These are phyloP conservation scores for Plagodis dolabraria DNA, from an alignment of 2,888 invertebrate genomes.

Conservation along the genomic window DNA sequence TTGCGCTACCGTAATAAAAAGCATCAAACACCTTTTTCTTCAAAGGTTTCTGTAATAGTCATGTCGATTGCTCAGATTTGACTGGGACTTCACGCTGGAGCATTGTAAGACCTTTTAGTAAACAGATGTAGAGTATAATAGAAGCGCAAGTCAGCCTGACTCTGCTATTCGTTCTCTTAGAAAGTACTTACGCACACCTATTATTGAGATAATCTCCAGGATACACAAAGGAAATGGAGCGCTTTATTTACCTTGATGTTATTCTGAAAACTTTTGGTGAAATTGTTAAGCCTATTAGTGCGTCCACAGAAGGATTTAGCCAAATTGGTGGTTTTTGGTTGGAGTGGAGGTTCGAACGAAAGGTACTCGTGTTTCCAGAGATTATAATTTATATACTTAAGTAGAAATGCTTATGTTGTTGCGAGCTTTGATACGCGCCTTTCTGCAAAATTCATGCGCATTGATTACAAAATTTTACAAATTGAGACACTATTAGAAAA, in stretches of 20 bases:
- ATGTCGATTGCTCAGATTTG: not conserved
- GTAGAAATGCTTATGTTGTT: too few relatives aligned
- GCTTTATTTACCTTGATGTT: conserved; percentile 37
- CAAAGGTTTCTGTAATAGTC: too few relatives aligned
- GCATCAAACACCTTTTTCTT: too few relatives aligned
- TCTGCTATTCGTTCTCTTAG: conserved; percentile 38
- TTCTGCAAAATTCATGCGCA: too few relatives aligned
- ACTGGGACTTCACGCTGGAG: conserved; percentile 24
- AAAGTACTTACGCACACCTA: conserved; percentile 39
- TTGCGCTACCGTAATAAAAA: too few relatives aligned
- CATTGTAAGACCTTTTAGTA: conserved; percentile 56
- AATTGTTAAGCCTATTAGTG: conserved; percentile 19
- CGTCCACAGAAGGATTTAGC: conserved; percentile 11
- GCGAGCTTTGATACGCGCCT: too few relatives aligned
- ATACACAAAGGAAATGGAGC: conserved; percentile 37
- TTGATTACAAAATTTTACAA: too few relatives aligned
- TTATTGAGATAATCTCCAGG: conserved; percentile 42
- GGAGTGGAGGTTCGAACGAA: not conserved
- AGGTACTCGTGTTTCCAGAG: too few relatives aligned
- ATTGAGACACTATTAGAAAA: too few relatives aligned
- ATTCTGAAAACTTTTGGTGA: conserved; percentile 15
- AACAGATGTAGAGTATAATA: conserved; percentile 51
- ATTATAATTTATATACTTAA: too few relatives aligned
- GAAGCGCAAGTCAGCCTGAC: conserved; percentile 49
- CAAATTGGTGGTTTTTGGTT: conserved; percentile 8